Conservation (phyloP, 2,888 invertebrate genomes). For the Emmelina monodactyla region DNA sequence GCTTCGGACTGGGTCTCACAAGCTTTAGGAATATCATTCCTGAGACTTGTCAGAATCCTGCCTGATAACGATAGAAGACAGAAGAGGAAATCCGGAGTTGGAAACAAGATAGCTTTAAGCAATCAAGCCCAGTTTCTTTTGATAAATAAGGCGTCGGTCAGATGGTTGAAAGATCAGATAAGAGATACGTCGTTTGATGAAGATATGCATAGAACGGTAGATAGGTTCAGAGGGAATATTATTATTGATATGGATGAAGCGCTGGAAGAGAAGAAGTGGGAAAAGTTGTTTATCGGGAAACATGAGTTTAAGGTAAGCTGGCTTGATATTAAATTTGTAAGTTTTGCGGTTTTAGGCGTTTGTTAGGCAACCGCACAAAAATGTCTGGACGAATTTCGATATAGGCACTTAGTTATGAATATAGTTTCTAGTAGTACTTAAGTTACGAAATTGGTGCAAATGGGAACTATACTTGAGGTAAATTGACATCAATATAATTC, state of each 20-base stretch:
- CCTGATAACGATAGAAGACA: slow-evolving; percentile 32
- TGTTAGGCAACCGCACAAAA: too few species aligned
- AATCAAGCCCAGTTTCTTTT: slow-evolving; percentile 89
- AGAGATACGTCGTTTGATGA: slow-evolving; percentile 56
- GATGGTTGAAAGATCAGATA: slow-evolving; percentile 72
- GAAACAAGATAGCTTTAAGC: slow-evolving; percentile 65
- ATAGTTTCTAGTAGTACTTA: too few species aligned
- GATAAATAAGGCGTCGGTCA: slow-evolving; percentile 79
- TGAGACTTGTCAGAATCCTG: slow-evolving; percentile 73
- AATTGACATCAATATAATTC: too few species aligned
- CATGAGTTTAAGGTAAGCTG: slow-evolving; percentile 68
- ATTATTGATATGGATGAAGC: slow-evolving; percentile 75
- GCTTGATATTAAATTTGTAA: too few species aligned
- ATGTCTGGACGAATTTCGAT: too few species aligned
- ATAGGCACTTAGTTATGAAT: too few species aligned
- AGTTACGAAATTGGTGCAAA: too few species aligned
- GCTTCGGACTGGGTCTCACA: slow-evolving; percentile 83
- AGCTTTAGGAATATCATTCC: slow-evolving; percentile 72
- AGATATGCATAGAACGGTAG: slow-evolving; percentile 68
- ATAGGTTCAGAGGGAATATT: slow-evolving; percentile 91
- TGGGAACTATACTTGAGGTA: too few species aligned
- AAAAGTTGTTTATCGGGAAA: slow-evolving; percentile 70
- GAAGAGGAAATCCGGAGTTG: slow-evolving; percentile 32
- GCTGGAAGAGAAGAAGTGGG: slow-evolving; percentile 82
- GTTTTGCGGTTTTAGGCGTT: too few species aligned